These are phyloP conservation scores for Scolopax mira DNA, from an alignment of 2,113 vertebrate genomes.

Conservation along the genomic window DNA sequence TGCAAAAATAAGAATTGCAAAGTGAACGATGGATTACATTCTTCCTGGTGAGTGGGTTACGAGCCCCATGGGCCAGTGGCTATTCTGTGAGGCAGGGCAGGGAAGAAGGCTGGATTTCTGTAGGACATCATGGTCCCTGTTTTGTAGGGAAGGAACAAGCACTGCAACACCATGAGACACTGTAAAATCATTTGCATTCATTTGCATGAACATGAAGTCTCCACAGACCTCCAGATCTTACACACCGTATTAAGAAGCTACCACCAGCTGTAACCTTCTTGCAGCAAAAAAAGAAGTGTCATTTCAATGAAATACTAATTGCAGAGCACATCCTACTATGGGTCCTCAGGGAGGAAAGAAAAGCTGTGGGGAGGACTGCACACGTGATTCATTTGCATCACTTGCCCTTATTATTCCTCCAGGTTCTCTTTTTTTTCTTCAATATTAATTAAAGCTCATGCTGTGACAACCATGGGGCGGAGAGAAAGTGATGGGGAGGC, in stretches of 20 bases:
- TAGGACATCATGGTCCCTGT: background rate
- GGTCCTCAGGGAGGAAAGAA: background rate
- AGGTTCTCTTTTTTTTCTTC: background rate
- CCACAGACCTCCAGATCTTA: background rate
- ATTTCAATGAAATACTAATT: conserved; percentile 14
- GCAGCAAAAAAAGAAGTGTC: background rate
- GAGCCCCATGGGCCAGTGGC: rapidly evolving
- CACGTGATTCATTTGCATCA: background rate
- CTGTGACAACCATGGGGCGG: background rate
- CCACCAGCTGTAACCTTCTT: background rate
- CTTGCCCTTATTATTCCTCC: conserved; percentile 6
- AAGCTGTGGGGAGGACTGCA: background rate
- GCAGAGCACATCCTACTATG: background rate
- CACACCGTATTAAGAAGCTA: background rate
- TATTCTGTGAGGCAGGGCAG: background rate
- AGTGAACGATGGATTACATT: background rate
- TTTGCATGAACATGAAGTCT: background rate
- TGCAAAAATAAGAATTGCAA: background rate
- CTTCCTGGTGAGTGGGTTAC: background rate
- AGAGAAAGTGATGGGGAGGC: background rate
- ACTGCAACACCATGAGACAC: background rate
- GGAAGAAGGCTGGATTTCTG: background rate
- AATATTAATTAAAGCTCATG: background rate
- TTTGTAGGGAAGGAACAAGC: background rate
- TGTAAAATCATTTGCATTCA: conserved; percentile 26